phyloP scores from a whole-genome alignment of 1,140 invertebrate species.

The Heliconius melpomene region DNA sequence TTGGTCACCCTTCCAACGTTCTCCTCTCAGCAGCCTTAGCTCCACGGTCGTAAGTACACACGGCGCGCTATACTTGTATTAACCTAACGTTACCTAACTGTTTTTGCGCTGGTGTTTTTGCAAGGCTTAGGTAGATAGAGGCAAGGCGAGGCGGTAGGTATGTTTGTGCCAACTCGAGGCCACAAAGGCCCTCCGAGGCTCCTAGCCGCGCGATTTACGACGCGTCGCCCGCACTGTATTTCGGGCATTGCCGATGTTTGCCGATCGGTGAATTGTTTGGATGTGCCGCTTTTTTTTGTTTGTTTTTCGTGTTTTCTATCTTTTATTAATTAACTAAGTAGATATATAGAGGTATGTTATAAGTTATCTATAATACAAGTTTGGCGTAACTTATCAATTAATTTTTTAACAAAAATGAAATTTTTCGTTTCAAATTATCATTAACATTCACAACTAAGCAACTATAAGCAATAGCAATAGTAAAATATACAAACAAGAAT shows the following conservation, averaged over 20 bases:
- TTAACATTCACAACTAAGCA: too few relatives aligned
- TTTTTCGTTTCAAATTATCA: too few relatives aligned
- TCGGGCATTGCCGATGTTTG: conserved; percentile 71
- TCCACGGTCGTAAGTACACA: background rate
- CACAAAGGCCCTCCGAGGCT: conserved; percentile 72
- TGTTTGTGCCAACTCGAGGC: conserved; percentile 67
- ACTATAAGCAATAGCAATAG: too few relatives aligned
- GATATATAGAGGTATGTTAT: too few relatives aligned
- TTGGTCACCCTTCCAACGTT: background rate
- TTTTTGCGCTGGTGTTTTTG: conserved; percentile 44
- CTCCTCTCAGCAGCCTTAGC: too few relatives aligned
- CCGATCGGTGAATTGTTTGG: conserved; percentile 38
- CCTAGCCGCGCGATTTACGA: conserved; percentile 73
- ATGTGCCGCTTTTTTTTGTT: conserved; percentile 47
- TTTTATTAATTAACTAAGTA: background rate
- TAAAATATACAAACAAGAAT: too few relatives aligned
- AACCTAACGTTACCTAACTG: conserved; percentile 32
- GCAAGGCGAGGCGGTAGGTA: conserved; percentile 50
- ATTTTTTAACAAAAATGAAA: too few relatives aligned
- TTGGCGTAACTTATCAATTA: too few relatives aligned
- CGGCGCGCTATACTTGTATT: conserved; percentile 10
- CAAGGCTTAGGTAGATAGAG: conserved; percentile 33
- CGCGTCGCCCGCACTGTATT: conserved; percentile 77
- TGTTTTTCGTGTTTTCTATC: background rate
- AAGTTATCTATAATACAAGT: too few relatives aligned